Percentiles rank a stretch among this genome's conserved stretches.
phyloP scores from a whole-genome alignment of 2,113 vertebrate species.

The Harpagus bidentatus region DNA sequence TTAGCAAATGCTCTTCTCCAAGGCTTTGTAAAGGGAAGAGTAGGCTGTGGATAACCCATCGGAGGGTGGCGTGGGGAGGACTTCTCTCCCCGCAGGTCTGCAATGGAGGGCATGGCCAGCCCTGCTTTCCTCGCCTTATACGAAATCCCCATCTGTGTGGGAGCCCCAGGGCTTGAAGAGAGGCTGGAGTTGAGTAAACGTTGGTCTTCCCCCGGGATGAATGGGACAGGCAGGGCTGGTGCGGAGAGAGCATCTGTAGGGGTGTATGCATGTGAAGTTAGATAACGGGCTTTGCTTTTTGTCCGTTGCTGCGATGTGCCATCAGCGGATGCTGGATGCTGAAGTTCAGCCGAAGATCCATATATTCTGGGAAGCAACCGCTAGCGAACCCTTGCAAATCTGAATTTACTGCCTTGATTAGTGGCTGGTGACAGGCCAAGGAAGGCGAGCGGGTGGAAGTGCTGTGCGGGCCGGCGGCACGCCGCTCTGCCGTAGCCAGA shows the following conservation, averaged over 20 bases:
- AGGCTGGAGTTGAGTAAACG: neutral
- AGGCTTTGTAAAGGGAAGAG: neutral
- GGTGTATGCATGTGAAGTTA: accelerated
- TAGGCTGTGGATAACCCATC: neutral
- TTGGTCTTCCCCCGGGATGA: neutral
- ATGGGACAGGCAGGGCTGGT: neutral
- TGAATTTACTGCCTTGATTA: neutral
- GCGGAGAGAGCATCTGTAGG: accelerated
- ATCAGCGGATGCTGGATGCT: neutral
- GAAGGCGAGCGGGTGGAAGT: neutral
- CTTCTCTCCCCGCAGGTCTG: neutral
- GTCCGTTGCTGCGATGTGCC: neutral
- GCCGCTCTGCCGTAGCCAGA: accelerated
- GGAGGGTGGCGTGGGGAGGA: accelerated
- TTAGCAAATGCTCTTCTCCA: constrained; percentile 50
- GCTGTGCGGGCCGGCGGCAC: accelerated
- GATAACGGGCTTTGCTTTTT: accelerated
- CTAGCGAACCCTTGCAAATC: neutral
- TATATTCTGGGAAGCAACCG: neutral
- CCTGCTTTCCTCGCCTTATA: neutral
- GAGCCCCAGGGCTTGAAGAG: neutral
- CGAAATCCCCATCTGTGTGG: accelerated
- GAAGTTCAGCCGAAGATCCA: neutral
- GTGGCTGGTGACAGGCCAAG: neutral
- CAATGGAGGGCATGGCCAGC: neutral